phyloP scores from a whole-genome alignment of 2,888 invertebrate species.

The Phalera bucephala region DNA sequence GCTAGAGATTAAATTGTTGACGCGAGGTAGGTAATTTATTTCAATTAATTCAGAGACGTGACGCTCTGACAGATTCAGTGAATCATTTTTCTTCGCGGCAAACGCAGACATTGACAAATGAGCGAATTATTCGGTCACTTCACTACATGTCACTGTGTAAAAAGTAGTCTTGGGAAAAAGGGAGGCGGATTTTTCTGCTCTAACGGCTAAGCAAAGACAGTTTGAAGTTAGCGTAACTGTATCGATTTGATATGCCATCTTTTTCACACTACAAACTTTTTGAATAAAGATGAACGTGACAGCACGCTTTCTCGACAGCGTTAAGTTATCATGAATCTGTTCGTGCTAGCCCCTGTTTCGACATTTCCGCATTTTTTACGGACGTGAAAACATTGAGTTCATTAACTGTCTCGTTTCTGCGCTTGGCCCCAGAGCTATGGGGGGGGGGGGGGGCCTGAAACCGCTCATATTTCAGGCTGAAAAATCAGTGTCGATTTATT shows the following conservation, averaged over 20 bases:
- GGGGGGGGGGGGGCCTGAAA: too few relatives aligned
- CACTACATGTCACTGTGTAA: slow-evolving; percentile 49
- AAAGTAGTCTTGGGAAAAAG: slow-evolving; percentile 29
- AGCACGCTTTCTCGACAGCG: too few relatives aligned
- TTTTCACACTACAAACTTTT: too few relatives aligned
- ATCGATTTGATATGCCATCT: too few relatives aligned
- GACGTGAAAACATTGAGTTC: slow-evolving; percentile 50
- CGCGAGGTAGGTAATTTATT: slow-evolving; percentile 67
- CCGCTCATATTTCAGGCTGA: slow-evolving; percentile 68
- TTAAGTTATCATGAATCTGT: too few relatives aligned
- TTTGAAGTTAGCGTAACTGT: too few relatives aligned
- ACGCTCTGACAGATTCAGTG: slow-evolving; percentile 71
- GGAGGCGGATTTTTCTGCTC: slow-evolving; percentile 23
- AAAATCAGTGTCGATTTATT: slow-evolving; percentile 69
- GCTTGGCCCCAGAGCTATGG: slow-evolving; percentile 51
- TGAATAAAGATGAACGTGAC: too few relatives aligned
- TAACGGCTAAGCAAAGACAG: too few relatives aligned
- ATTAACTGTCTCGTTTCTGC: slow-evolving; percentile 50
- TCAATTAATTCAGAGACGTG: slow-evolving; percentile 76
- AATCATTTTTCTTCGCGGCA: slow-evolving; percentile 75
- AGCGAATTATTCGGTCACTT: slow-evolving; percentile 74
- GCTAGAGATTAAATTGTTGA: slow-evolving; percentile 60
- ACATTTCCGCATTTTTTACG: slow-evolving; percentile 28
- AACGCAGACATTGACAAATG: slow-evolving; percentile 76
- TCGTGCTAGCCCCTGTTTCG: slow-evolving; percentile 36